Percentiles rank a stretch among this genome's conserved stretches.
These are phyloP conservation scores for Channa striata DNA, from an alignment of 2,797 vertebrate species.

Conservation along the genomic window DNA sequence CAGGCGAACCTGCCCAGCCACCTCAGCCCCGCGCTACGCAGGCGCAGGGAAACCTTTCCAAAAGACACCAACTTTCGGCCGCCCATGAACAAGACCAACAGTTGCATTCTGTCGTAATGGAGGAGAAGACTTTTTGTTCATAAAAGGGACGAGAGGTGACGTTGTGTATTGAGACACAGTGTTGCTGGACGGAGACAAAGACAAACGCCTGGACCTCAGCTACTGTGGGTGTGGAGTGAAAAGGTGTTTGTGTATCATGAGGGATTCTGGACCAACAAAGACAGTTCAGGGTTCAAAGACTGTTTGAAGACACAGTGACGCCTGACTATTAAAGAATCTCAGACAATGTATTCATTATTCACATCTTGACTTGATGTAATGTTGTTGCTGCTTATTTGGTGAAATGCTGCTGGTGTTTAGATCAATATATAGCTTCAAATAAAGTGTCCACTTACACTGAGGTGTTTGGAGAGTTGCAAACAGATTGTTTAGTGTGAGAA, in stretches of 20 bases:
- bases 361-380: slow-evolving; percentile 58
- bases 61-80: slow-evolving; percentile 85
- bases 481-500: slow-evolving; percentile 21
- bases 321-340: neutral
- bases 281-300: slow-evolving; percentile 18
- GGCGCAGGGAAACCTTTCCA: slow-evolving; percentile 91
- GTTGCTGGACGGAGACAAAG: slow-evolving; percentile 36
- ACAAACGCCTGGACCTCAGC: slow-evolving; percentile 25
- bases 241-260: slow-evolving; percentile 9
- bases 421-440: slow-evolving; percentile 59
- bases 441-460: slow-evolving; percentile 37
- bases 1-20: slow-evolving; percentile 88
- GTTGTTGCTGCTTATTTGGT: slow-evolving; percentile 70
- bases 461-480: slow-evolving; percentile 48
- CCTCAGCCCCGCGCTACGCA: slow-evolving; percentile 88
- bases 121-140: neutral
- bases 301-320: slow-evolving; percentile 17
- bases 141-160: slow-evolving; percentile 1
- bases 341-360: slow-evolving; percentile 22
- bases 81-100: slow-evolving; percentile 96
- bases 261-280: slow-evolving; percentile 19
- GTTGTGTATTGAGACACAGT: neutral
- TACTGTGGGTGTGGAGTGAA: slow-evolving; percentile 4
- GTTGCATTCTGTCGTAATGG: slow-evolving; percentile 89
- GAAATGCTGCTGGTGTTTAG: slow-evolving; percentile 67